A percentile compares a stretch with the other conserved stretches of the same genome.
Conservation (phyloP, 2,113 vertebrate genomes). For the Struthidea cinerea region DNA sequence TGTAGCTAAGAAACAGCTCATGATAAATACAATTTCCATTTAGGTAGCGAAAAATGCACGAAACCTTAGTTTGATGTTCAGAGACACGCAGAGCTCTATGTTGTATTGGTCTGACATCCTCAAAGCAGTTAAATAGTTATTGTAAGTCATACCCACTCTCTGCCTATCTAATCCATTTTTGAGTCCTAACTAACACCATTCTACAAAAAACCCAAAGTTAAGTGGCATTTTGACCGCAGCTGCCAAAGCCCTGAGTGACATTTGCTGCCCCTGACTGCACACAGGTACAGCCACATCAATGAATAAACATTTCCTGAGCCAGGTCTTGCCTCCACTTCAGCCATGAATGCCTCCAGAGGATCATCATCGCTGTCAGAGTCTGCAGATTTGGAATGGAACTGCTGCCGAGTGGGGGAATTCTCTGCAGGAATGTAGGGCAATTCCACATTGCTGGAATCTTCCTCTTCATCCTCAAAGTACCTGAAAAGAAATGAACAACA, state of each 20-base stretch:
- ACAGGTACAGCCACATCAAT: background rate
- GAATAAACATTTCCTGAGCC: background rate
- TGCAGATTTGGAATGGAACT: conserved; percentile 80
- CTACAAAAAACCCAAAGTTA: background rate
- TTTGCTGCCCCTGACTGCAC: background rate
- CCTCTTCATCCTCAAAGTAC: conserved; percentile 98
- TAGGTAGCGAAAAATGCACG: background rate
- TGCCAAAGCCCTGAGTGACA: background rate
- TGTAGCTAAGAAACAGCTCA: background rate
- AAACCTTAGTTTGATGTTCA: background rate
- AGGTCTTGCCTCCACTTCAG: conserved; percentile 91
- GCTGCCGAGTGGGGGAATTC: conserved; percentile 95
- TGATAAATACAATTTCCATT: background rate
- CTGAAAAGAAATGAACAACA: conserved; percentile 45
- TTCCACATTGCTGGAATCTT: conserved; percentile 88
- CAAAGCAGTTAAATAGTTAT: background rate
- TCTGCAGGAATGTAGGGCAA: conserved; percentile 97
- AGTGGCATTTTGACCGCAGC: background rate
- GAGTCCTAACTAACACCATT: background rate
- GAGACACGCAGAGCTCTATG: background rate
- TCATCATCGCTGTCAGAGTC: conserved; percentile 98
- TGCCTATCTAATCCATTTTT: background rate
- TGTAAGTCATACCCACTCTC: background rate
- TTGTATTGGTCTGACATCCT: background rate
- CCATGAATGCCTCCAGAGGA: conserved; percentile 97